These are phyloP conservation scores for Oostethus manadensis DNA, from an alignment of 2,113 vertebrate species.

Conservation along the genomic window DNA sequence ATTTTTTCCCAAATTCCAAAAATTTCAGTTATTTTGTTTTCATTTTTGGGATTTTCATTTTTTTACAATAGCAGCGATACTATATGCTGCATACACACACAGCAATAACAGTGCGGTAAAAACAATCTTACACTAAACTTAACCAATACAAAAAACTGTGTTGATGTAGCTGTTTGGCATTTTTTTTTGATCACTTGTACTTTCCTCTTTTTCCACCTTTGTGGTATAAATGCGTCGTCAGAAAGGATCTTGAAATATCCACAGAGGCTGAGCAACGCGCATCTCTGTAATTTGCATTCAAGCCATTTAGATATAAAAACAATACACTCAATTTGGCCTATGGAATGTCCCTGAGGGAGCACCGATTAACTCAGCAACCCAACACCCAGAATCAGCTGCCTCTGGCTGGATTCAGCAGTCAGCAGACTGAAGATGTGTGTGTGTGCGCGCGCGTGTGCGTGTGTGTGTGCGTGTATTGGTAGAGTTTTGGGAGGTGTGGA, in stretches of 20 bases:
- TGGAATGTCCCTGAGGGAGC: constrained; percentile 45
- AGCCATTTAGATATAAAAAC: constrained; percentile 17
- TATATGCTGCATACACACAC: too few relatives aligned
- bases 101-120: too few relatives aligned
- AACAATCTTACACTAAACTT: too few relatives aligned
- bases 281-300: constrained; percentile 23
- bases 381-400: constrained; percentile 48
- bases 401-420: constrained; percentile 52
- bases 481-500: background rate
- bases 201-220: background rate
- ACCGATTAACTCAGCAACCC: constrained; percentile 27
- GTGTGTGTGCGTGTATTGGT: constrained; percentile 8
- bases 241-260: background rate
- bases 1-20: too few relatives aligned
- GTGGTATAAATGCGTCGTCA: background rate
- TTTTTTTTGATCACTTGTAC: too few relatives aligned
- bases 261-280: background rate
- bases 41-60: too few relatives aligned
- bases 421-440: constrained; percentile 51
- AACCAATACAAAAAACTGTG: too few relatives aligned
- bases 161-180: too few relatives aligned
- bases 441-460: background rate
- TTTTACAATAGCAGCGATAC: too few relatives aligned
- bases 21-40: too few relatives aligned
- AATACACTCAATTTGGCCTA: constrained; percentile 47